These are phyloP conservation scores for Orthosia gracilis DNA, from an alignment of 2,888 invertebrate genomes.

Conservation along the genomic window DNA sequence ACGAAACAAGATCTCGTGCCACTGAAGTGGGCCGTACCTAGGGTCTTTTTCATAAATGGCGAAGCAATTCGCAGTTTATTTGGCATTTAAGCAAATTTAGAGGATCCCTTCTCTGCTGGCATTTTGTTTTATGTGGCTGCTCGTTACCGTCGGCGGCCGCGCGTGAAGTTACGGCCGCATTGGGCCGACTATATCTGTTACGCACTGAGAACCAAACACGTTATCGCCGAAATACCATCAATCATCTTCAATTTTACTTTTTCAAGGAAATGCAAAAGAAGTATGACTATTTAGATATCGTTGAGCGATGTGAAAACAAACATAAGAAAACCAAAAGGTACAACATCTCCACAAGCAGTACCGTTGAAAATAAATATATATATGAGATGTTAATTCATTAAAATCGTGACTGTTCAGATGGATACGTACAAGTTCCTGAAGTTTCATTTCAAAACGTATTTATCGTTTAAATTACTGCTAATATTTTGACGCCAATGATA, in stretches of 20 bases:
- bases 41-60: slow-evolving; percentile 86
- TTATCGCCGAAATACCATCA: slow-evolving; percentile 13
- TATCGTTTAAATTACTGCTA: neutral
- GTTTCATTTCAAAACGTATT: slow-evolving; percentile 5
- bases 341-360: too few species aligned
- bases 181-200: slow-evolving; percentile 75
- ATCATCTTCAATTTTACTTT: neutral
- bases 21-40: slow-evolving; percentile 70
- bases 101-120: slow-evolving; percentile 88
- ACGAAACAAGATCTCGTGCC: slow-evolving; percentile 59
- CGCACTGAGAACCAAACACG: slow-evolving; percentile 67
- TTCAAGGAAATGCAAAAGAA: too few species aligned
- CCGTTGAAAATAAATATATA: neutral
- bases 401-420: neutral
- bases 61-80: slow-evolving; percentile 90
- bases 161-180: slow-evolving; percentile 90
- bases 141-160: slow-evolving; percentile 90
- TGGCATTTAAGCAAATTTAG: slow-evolving; percentile 90
- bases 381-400: neutral
- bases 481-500: slow-evolving; percentile 1
- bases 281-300: too few species aligned
- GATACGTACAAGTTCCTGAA: neutral
- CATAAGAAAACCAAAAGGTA: neutral
- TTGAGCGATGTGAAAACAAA: neutral
- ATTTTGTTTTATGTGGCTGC: slow-evolving; percentile 90